These are phyloP conservation scores for Rhopalosiphum padi DNA, from an alignment of 1,140 invertebrate species.

Conservation along the genomic window DNA sequence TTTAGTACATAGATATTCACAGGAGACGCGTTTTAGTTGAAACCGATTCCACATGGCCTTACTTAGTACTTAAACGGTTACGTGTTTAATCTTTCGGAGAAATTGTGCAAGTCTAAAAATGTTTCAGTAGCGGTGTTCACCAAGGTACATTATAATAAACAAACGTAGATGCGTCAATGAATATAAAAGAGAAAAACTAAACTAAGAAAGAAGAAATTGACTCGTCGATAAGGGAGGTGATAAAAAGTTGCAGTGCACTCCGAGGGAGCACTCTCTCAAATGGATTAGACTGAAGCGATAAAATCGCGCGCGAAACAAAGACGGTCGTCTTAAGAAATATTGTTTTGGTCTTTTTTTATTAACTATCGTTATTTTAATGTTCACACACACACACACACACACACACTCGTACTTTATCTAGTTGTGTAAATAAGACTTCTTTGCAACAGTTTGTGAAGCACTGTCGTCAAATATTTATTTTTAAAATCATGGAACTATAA, in stretches of 20 bases:
- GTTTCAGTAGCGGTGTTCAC: background rate
- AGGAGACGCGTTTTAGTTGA: background rate
- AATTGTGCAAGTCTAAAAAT: background rate
- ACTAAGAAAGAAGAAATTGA: background rate
- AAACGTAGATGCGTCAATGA: background rate
- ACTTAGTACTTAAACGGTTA: no score
- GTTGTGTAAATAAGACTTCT: background rate
- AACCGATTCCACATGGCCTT: background rate
- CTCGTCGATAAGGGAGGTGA: conserved; percentile 28
- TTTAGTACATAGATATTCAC: background rate
- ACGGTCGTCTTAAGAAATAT: background rate
- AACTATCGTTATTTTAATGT: background rate
- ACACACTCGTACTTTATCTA: background rate
- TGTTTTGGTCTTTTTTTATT: background rate
- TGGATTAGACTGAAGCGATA: conserved; percentile 36
- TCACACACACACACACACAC: no score
- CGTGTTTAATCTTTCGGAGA: background rate
- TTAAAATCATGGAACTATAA: background rate
- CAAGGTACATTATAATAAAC: background rate
- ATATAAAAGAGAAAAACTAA: conserved; percentile 1
- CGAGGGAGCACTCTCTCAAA: conserved; percentile 37
- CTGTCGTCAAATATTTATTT: background rate
- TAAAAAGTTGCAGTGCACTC: background rate
- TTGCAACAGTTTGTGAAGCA: background rate
- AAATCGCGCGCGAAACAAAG: background rate